Evolutionary conservation across 2,888 invertebrate genomes (phyloP).

Genomic region (Bellardia pandia): DNA sequence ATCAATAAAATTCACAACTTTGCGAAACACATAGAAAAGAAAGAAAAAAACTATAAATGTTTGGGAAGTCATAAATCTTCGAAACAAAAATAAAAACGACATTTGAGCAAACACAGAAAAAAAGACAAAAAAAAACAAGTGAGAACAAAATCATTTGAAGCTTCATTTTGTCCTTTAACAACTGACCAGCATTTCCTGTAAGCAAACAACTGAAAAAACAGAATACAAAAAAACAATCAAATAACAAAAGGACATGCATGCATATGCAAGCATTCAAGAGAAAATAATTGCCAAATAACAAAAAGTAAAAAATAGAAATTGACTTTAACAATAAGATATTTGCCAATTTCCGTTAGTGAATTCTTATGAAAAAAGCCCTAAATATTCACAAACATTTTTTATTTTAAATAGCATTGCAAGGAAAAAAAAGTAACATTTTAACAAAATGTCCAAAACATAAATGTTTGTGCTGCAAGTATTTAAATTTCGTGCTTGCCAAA

Average conservation of each 20-base stretch:
- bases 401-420: neutral
- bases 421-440: slow-evolving; percentile 77
- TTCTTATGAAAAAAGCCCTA: slow-evolving; percentile 54
- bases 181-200: slow-evolving; percentile 77
- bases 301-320: slow-evolving; percentile 72
- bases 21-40: slow-evolving; percentile 20
- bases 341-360: slow-evolving; percentile 80
- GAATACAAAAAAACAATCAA: slow-evolving; percentile 32
- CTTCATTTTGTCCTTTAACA: slow-evolving; percentile 59
- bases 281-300: slow-evolving; percentile 76
- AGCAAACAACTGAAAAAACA: slow-evolving; percentile 39
- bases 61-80: slow-evolving; percentile 79
- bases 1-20: slow-evolving; percentile 80
- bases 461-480: slow-evolving; percentile 80
- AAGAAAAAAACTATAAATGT: slow-evolving; percentile 43
- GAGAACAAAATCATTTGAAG: slow-evolving; percentile 74
- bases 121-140: slow-evolving; percentile 76
- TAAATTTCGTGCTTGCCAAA: slow-evolving; percentile 76
- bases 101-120: slow-evolving; percentile 67
- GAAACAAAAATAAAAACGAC: slow-evolving; percentile 69
- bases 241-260: slow-evolving; percentile 78
- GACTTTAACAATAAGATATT: slow-evolving; percentile 74
- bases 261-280: slow-evolving; percentile 78
- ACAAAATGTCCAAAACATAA: slow-evolving; percentile 82
- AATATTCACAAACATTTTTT: slow-evolving; percentile 59